Base-by-base conservation (phyloP, 1,140 invertebrate genomes). In the Tetramorium alpestre region DNA sequence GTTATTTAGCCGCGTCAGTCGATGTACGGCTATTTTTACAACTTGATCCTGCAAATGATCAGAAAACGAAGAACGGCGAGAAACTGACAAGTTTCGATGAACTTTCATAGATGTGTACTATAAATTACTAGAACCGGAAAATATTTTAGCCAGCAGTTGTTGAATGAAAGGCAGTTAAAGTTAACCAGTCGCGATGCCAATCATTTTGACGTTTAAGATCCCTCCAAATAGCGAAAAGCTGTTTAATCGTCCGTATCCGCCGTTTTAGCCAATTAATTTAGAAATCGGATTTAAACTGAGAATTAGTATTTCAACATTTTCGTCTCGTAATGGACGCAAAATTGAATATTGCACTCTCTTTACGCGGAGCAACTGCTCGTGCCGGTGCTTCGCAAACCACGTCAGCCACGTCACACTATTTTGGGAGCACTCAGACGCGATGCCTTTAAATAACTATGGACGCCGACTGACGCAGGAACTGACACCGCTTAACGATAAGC, bases 361-460 rank as follows among this genome's bases (percentile, higher is more conserved):
- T 73, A 25, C 80, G 54, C 54, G 41, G 41, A 22, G 33, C 47
- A 41, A 84, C 54, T 28, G 80, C 28, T 49, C 69, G 54, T 84
- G 62, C 54, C 69, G 54, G 33, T 38, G 73, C 67, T 47, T 44
- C 67, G 62, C 75, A 47, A 10, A 62, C 67, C 51, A 75, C 73
- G 88, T 88, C 81, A 80, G 54, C 84, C 81, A 75, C 69, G 60
- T 49, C 25, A 22, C 73, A 76, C 85, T 89, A 89, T 88, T 89
- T 88, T 41, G 87, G 56, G 82, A 86, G 10, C 73, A 72, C 44
- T 69, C 73, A 67, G 56, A 73, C 56, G 87, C 87, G 82, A 86
- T 75, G 82, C 88, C 82, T 89, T 89, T 88, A 88, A 89, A 89
- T 89, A 89, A 89, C 87, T 81, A 86, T 89, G 75, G 87, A 70